A percentile compares a stretch with the other conserved stretches of the same genome.
Conservation (phyloP, 1,140 invertebrate genomes). For the Spodoptera litura region DNA sequence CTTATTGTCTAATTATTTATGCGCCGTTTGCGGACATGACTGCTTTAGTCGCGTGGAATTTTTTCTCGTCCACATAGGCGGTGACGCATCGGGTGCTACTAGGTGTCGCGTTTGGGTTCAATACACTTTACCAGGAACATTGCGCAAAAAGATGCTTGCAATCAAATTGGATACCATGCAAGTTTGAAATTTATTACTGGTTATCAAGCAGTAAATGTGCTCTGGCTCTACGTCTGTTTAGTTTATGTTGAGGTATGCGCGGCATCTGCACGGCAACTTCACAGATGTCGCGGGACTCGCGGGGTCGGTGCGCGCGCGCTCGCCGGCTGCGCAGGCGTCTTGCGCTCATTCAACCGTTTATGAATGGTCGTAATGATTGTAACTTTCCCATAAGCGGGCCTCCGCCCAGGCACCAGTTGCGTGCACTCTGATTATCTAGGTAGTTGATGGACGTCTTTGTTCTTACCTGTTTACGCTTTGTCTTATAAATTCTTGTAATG, state of each 20-base stretch:
- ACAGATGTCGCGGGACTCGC: conserved; percentile 56
- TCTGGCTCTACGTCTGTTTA: conserved; percentile 12
- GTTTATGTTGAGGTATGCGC: conserved; percentile 19
- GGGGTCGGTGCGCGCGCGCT: conserved; percentile 61
- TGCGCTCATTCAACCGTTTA: conserved; percentile 78
- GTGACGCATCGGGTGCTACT: conserved; percentile 77
- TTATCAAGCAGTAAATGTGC: conserved; percentile 30
- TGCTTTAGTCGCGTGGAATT: conserved; percentile 76
- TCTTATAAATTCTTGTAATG: conserved; percentile 37
- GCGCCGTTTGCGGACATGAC: conserved; percentile 77
- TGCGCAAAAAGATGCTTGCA: conserved; percentile 45
- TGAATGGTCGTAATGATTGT: conserved; percentile 78
- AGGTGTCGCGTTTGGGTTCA: conserved; percentile 79
- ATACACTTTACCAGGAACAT: conserved; percentile 67
- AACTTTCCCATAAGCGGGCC: conserved; percentile 75
- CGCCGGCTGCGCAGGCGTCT: conserved; percentile 62
- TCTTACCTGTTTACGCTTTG: conserved; percentile 49
- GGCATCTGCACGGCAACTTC: conserved; percentile 51
- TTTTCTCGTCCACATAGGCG: conserved; percentile 67
- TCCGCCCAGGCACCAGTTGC: conserved; percentile 57
- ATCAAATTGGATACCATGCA: conserved; percentile 11
- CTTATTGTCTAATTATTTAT: conserved; percentile 85
- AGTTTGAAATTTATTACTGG: conserved; percentile 18
- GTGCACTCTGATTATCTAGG: conserved; percentile 49
- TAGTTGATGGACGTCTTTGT: conserved; percentile 49